Evolutionary conservation across 37 sponge, comb jelly and placozoan species (phyloP).

Genomic region (Geodia barretti): DNA sequence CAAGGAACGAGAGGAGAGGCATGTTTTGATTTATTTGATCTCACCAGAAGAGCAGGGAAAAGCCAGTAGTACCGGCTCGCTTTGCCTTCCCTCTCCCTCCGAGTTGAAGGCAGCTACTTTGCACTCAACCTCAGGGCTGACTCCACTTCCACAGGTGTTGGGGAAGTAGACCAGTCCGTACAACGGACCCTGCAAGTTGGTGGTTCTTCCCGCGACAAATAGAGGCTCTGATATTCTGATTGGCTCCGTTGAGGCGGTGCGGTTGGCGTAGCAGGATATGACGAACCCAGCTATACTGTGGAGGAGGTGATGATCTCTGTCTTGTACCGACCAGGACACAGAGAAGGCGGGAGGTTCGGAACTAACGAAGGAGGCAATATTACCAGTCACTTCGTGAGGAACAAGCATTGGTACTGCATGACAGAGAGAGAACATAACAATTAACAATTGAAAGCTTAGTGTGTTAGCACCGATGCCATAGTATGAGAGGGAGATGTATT

Average conservation of each 20-base stretch:
- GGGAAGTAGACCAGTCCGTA: background rate
- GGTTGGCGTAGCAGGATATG: conserved; percentile 15
- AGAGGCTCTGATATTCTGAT: background rate
- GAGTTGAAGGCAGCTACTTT: conserved; percentile 34
- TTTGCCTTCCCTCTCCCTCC: conserved; percentile 26
- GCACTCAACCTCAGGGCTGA: background rate
- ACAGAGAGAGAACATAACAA: no score
- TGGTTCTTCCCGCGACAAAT: background rate
- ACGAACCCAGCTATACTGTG: conserved; percentile 11
- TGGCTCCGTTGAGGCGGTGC: background rate
- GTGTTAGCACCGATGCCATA: no score
- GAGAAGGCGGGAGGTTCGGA: background rate
- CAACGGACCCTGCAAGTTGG: conserved; percentile 3
- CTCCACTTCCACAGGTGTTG: background rate
- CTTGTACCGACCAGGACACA: conserved; percentile 1
- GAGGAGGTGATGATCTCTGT: background rate
- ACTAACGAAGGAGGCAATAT: background rate
- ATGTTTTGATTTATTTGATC: no score
- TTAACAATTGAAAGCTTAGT: no score
- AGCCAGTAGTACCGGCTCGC: background rate
- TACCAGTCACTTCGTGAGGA: background rate
- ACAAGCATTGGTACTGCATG: conserved; percentile 16
- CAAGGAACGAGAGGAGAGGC: no score
- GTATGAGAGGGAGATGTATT: no score
- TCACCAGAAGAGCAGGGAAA: background rate